A percentile compares a stretch with the other conserved stretches of the same genome.
phyloP scores from a whole-genome alignment of 2,888 invertebrate genomes.

The Metellina segmentata region DNA sequence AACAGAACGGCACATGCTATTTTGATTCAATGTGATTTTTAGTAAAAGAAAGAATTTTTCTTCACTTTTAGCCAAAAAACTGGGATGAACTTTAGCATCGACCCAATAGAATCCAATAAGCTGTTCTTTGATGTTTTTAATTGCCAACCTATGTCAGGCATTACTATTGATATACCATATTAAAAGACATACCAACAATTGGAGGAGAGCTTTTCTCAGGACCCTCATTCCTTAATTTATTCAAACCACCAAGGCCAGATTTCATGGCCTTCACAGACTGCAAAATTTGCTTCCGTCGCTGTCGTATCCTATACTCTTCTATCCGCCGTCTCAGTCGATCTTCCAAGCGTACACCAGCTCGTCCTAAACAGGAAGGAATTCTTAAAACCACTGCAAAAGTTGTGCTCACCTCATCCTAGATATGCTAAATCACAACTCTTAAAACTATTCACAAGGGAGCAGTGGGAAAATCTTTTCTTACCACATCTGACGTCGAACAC shows the following conservation, averaged over 20 bases:
- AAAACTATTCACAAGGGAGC: constrained; percentile 78
- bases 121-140: too few species aligned
- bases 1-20: too few species aligned
- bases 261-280: constrained; percentile 78
- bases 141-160: too few species aligned
- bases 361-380: constrained; percentile 79
- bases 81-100: too few species aligned
- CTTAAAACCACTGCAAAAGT: background rate
- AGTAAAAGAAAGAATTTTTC: too few species aligned
- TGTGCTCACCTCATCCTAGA: background rate
- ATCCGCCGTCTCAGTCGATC: constrained; percentile 84
- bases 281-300: constrained; percentile 76
- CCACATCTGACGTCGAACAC: constrained; percentile 77
- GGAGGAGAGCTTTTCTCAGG: constrained; percentile 72
- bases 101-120: too few species aligned
- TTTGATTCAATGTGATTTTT: too few species aligned
- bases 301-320: constrained; percentile 82
- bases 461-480: constrained; percentile 23
- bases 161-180: too few species aligned
- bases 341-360: constrained; percentile 84
- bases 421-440: constrained; percentile 11
- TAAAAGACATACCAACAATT: constrained; percentile 58
- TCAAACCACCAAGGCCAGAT: constrained; percentile 80
- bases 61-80: too few species aligned
- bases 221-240: constrained; percentile 66